phyloP scores from a whole-genome alignment of 2,888 invertebrate genomes.

The Hipparchia sbordonii region DNA sequence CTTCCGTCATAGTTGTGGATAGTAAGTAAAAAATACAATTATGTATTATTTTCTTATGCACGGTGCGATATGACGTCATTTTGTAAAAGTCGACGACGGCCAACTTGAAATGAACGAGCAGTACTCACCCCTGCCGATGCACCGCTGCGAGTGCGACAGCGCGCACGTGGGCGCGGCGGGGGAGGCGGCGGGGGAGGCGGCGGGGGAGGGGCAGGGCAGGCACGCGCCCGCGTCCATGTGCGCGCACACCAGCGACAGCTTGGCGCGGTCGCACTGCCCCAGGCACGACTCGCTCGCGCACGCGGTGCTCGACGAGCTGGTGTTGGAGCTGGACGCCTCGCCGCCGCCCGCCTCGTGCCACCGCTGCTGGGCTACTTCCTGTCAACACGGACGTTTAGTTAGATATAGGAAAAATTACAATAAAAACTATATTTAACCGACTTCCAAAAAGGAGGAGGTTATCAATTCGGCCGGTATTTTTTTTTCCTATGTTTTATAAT shows the following conservation, averaged over 20 bases:
- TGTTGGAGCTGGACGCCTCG: slow-evolving; percentile 58
- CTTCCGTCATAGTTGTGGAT: too few species aligned
- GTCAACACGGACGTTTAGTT: neutral
- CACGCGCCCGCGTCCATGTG: slow-evolving; percentile 78
- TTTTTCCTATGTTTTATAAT: too few species aligned
- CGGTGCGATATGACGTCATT: too few species aligned
- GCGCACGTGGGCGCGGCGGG: slow-evolving; percentile 65
- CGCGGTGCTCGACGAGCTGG: slow-evolving; percentile 41
- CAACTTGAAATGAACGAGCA: too few species aligned
- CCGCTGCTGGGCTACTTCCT: slow-evolving; percentile 71
- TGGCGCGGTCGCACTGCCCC: slow-evolving; percentile 61
- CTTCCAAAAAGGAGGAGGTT: too few species aligned
- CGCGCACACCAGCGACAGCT: slow-evolving; percentile 66
- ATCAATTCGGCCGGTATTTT: too few species aligned
- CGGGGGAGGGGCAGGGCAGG: slow-evolving; percentile 44
- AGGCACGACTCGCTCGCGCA: slow-evolving; percentile 54
- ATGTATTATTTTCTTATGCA: too few species aligned
- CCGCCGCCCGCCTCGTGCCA: slow-evolving; percentile 66
- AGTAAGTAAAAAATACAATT: too few species aligned
- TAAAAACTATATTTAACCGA: too few species aligned
- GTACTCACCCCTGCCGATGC: slow-evolving; percentile 70
- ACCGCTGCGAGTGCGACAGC: slow-evolving; percentile 70
- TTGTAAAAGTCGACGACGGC: too few species aligned
- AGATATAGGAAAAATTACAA: too few species aligned
- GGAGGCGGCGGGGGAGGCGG: slow-evolving; percentile 50